These are phyloP conservation scores for Muschampia plurimacula DNA, from an alignment of 2,888 invertebrate genomes.

Conservation along the genomic window DNA sequence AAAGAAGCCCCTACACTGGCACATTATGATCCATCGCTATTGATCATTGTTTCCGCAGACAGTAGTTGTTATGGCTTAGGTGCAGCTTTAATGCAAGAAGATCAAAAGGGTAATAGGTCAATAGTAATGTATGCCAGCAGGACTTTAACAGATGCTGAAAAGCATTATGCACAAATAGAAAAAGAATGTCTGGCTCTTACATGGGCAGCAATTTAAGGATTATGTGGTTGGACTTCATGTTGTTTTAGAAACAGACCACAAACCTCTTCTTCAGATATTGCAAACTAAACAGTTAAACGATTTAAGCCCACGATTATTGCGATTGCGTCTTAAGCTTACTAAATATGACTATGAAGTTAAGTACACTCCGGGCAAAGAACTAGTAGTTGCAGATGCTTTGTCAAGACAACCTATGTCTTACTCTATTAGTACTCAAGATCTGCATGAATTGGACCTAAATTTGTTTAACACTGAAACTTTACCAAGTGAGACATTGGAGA, in stretches of 20 bases:
- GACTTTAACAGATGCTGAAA: neutral
- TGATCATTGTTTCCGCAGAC: neutral
- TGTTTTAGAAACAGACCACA: neutral
- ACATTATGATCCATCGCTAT: neutral
- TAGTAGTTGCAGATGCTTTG: neutral
- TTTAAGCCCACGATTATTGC: neutral
- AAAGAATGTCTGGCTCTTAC: neutral
- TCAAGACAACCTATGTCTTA: neutral
- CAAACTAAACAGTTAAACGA: neutral
- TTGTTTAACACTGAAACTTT: neutral
- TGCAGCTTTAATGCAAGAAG: neutral
- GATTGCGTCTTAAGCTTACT: neutral
- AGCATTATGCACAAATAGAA: neutral
- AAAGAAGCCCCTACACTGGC: neutral
- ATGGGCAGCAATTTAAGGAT: neutral
- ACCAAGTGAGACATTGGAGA: neutral
- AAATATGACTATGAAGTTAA: neutral
- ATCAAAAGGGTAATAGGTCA: neutral
- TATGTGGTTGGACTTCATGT: neutral
- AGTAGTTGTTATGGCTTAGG: slow-evolving; percentile 1
- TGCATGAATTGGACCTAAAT: neutral
- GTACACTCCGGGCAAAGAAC: neutral
- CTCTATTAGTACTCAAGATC: neutral
- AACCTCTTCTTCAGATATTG: neutral
- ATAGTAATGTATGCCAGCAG: neutral